phyloP scores from a whole-genome alignment of 2,888 invertebrate species.

The Lutraria lutraria region DNA sequence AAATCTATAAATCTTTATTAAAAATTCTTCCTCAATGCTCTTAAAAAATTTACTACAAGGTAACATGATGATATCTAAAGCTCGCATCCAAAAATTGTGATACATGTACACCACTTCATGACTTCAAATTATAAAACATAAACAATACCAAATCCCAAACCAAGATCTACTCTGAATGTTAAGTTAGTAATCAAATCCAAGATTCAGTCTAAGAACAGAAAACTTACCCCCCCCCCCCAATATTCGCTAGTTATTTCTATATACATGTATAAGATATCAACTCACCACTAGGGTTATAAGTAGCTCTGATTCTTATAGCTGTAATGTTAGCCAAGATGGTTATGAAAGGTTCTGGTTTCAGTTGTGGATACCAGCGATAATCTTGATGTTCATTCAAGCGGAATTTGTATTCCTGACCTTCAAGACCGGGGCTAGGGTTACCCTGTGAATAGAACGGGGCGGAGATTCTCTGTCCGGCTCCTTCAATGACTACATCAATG shows the following conservation, averaged over 20 bases:
- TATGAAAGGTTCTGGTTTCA: constrained; percentile 95
- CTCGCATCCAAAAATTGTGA: no score
- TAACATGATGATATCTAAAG: no score
- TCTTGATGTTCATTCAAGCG: constrained; percentile 96
- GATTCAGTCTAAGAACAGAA: no score
- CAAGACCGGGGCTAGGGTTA: constrained; percentile 91
- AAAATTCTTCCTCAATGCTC: not conserved
- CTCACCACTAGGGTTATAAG: constrained; percentile 93
- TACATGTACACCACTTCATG: no score
- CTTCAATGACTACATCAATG: constrained; percentile 96
- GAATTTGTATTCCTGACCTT: constrained; percentile 90
- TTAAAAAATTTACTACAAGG: not conserved
- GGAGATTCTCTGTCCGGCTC: constrained; percentile 92
- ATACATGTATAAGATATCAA: not conserved
- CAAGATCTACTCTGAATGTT: no score
- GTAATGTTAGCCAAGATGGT: constrained; percentile 97
- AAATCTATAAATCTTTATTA: not conserved
- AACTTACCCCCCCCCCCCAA: no score
- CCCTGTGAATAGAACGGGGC: constrained; percentile 97
- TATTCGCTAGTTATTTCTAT: no score
- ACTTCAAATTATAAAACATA: no score
- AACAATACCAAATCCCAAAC: no score
- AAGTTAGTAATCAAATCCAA: no score
- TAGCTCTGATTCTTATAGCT: constrained; percentile 96
- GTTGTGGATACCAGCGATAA: constrained; percentile 97